Conservation (phyloP, 2,797 vertebrate species). For the Anguilla marmorata region DNA sequence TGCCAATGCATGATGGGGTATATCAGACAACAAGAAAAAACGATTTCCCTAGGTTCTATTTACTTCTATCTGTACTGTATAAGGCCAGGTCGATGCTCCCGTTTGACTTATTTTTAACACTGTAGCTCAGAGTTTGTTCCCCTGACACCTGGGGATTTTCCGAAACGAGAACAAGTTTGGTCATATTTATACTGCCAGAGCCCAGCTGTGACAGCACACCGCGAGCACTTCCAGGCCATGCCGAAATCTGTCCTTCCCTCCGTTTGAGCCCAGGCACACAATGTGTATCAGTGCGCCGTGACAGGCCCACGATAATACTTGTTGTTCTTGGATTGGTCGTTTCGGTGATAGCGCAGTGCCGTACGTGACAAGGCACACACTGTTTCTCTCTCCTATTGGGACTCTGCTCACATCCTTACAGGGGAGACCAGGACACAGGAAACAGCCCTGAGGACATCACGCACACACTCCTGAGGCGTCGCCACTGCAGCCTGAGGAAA, state of each 20-base stretch:
- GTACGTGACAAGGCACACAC: not conserved
- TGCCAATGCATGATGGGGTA: not conserved
- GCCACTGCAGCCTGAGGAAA: not conserved
- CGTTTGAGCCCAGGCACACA: constrained; percentile 39
- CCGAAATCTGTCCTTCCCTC: constrained; percentile 27
- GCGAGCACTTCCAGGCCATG: not conserved
- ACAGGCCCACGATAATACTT: constrained; percentile 46
- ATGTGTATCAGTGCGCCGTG: constrained; percentile 34
- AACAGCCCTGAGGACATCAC: not conserved
- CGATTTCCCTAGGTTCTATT: not conserved
- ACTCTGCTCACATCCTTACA: not conserved
- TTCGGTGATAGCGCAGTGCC: not conserved
- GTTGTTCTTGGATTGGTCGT: constrained; percentile 7
- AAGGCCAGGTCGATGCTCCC: not conserved
- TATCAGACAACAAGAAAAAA: not conserved
- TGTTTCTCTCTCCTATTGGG: not conserved
- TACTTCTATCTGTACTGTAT: no score
- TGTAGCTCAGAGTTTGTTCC: not conserved
- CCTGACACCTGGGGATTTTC: not conserved
- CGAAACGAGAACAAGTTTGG: not conserved
- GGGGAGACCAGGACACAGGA: not conserved
- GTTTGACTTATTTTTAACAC: not conserved
- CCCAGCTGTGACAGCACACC: not conserved
- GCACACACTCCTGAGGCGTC: not conserved
- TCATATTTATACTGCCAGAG: not conserved